These are phyloP conservation scores for Oxycera nigricornis DNA, from an alignment of 2,888 invertebrate species.

Conservation along the genomic window DNA sequence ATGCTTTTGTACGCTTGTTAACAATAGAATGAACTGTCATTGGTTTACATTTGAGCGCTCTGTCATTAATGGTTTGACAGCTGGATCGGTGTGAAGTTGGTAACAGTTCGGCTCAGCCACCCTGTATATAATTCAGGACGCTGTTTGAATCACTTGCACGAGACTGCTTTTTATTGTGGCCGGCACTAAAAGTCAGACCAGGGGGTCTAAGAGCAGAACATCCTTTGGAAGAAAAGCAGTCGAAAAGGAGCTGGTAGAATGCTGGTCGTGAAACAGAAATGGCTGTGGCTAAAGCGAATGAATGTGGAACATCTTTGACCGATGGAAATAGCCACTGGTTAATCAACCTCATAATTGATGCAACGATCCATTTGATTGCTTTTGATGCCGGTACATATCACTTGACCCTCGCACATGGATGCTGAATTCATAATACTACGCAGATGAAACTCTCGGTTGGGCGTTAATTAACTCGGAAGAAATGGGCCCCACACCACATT, in stretches of 20 bases:
- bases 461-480: no score
- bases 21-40: no score
- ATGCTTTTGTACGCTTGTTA: no score
- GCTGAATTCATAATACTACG: no score
- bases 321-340: slow-evolving; percentile 42
- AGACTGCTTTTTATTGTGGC: slow-evolving; percentile 40
- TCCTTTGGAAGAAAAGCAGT: not conserved
- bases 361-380: slow-evolving; percentile 35
- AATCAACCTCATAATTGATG: slow-evolving; percentile 45
- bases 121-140: slow-evolving; percentile 39
- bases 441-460: no score
- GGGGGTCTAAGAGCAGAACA: not conserved
- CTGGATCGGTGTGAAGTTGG: no score
- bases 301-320: slow-evolving; percentile 36
- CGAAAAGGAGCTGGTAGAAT: not conserved
- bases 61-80: no score
- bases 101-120: no score
- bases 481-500: no score
- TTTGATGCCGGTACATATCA: no score
- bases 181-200: slow-evolving; percentile 1
- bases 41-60: no score
- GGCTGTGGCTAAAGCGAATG: not conserved
- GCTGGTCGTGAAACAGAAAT: not conserved
- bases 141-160: not conserved
- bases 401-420: no score